These are phyloP conservation scores for Ellobium chinense DNA, from an alignment of 2,888 invertebrate species.

Conservation along the genomic window DNA sequence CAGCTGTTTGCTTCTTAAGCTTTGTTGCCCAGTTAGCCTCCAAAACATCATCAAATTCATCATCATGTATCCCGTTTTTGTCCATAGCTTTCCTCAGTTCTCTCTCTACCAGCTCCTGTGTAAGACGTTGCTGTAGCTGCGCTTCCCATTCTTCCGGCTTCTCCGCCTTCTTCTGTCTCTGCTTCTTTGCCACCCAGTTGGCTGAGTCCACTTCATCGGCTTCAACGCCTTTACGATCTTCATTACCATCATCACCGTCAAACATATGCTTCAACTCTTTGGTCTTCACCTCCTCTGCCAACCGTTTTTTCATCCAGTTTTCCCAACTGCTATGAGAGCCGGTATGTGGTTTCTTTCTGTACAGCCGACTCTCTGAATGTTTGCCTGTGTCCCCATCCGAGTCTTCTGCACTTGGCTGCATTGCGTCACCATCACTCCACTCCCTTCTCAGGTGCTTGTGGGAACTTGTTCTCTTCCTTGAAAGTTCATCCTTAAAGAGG, in stretches of 20 bases:
- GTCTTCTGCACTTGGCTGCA: no score
- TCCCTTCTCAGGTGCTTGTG: background rate
- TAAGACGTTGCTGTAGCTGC: conserved; percentile 3
- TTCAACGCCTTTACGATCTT: conserved; percentile 50
- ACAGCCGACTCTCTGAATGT: conserved; percentile 30
- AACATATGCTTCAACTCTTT: conserved; percentile 68
- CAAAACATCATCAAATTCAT: conserved; percentile 16
- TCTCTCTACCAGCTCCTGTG: conserved; percentile 7
- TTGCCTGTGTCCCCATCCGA: background rate
- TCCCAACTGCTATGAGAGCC: conserved; percentile 68
- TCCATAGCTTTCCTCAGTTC: background rate
- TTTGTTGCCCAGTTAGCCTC: conserved; percentile 9
- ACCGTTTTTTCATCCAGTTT: conserved; percentile 64
- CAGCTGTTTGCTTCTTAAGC: background rate
- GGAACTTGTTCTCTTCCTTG: background rate
- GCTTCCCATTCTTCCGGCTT: conserved; percentile 6
- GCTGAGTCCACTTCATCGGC: conserved; percentile 38
- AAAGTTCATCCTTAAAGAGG: background rate
- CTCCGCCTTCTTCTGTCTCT: conserved; percentile 4
- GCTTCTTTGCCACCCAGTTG: conserved; percentile 35
- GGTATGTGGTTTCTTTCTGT: conserved; percentile 37
- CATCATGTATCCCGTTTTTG: background rate
- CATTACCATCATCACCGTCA: conserved; percentile 47
- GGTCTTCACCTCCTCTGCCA: conserved; percentile 73
- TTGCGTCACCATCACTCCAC: background rate